Conservation (phyloP, 2,888 invertebrate genomes). For the Rhynchonema sp. region DNA sequence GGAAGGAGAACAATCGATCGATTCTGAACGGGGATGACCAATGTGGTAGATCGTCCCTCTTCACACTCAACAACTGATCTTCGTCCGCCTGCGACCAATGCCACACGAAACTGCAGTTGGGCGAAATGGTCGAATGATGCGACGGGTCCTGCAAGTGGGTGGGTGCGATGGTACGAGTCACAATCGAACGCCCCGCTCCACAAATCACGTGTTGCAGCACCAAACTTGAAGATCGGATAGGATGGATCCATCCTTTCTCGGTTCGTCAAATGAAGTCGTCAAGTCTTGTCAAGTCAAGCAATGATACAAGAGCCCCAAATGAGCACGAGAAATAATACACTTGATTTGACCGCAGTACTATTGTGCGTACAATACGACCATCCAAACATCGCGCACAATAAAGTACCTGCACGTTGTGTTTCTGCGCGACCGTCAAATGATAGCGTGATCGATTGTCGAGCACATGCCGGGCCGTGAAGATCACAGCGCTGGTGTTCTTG, state of each 20-base stretch:
- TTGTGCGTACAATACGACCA: no score
- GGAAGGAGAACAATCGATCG: constrained; percentile 61
- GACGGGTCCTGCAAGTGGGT: background rate
- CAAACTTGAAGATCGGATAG: no score
- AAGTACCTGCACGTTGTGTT: constrained; percentile 37
- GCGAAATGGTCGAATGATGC: constrained; percentile 43
- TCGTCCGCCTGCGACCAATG: constrained; percentile 86
- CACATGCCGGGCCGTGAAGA: constrained; percentile 74
- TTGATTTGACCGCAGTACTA: no score
- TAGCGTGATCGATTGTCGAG: constrained; percentile 63
- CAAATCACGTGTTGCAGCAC: no score
- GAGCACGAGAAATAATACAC: no score
- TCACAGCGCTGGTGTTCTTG: constrained; percentile 70
- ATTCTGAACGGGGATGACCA: constrained; percentile 86
- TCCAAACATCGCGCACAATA: background rate
- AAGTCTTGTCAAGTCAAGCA: no score
- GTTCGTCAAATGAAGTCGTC: no score
- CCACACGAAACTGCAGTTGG: constrained; percentile 76
- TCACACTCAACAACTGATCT: constrained; percentile 66
- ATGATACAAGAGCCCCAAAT: no score
- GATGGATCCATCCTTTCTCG: no score
- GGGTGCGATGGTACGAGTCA: no score
- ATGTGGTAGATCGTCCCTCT: constrained; percentile 45
- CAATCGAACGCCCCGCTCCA: no score
- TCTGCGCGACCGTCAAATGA: constrained; percentile 68